Evolutionary conservation across 1,140 invertebrate species (phyloP).

Genomic region (Dreissena polymorpha): DNA sequence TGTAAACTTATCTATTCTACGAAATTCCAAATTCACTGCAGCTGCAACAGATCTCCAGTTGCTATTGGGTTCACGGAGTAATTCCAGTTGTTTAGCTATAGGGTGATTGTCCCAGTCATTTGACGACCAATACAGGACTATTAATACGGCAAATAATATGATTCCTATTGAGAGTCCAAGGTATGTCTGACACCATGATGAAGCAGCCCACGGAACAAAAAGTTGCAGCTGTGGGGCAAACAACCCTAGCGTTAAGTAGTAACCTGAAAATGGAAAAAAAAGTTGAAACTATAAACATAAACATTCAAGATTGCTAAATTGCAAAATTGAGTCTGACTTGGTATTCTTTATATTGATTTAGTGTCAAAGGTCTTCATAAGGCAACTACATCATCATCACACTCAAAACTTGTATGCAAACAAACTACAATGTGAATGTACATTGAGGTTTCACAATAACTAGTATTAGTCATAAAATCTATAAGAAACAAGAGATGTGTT

Average conservation of each 20-base stretch:
- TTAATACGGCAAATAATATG: slow-evolving; percentile 53
- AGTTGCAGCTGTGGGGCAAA: slow-evolving; percentile 68
- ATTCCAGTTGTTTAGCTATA: slow-evolving; percentile 84
- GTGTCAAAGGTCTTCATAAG: no score
- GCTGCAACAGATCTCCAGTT: slow-evolving; percentile 86
- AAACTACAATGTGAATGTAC: no score
- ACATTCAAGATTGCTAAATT: no score
- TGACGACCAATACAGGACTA: slow-evolving; percentile 83
- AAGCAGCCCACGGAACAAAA: slow-evolving; percentile 61
- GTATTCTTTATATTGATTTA: no score
- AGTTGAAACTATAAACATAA: no score
- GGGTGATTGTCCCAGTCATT: slow-evolving; percentile 88
- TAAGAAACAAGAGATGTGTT: no score
- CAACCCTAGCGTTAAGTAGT: slow-evolving; percentile 71
- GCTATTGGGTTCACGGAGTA: slow-evolving; percentile 81
- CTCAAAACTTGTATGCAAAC: no score
- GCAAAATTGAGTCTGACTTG: no score
- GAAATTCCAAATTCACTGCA: slow-evolving; percentile 89
- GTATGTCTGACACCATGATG: slow-evolving; percentile 66
- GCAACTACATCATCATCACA: no score
- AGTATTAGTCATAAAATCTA: no score
- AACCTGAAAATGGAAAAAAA: slow-evolving; percentile 65
- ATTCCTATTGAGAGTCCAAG: slow-evolving; percentile 64
- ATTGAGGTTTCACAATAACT: no score
- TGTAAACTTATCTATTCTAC: slow-evolving; percentile 88